These are phyloP conservation scores for Heliopora coerulea DNA, from an alignment of 92 coral and sea anemone species.

Conservation along the genomic window DNA sequence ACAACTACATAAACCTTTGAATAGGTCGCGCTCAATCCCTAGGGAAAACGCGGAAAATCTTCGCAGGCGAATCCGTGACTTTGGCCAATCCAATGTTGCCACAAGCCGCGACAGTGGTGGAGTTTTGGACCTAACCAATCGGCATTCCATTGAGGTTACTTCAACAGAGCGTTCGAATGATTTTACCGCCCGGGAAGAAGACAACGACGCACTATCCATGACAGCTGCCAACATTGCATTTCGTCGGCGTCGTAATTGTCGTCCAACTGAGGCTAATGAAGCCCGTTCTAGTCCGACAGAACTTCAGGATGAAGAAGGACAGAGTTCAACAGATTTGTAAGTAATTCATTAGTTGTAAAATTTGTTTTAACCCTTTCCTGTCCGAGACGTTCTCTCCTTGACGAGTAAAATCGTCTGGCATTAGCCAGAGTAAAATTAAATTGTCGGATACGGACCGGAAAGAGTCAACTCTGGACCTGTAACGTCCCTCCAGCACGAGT, in stretches of 20 bases:
- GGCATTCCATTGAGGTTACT: conserved; percentile 30
- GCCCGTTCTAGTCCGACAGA: conserved; percentile 36
- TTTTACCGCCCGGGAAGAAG: conserved; percentile 1
- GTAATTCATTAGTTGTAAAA: neutral
- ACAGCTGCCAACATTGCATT: neutral
- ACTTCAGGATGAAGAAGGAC: conserved; percentile 10
- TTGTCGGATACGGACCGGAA: too few species aligned
- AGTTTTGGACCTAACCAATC: conserved; percentile 5
- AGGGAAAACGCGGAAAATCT: conserved; percentile 30
- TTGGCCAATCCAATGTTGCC: conserved; percentile 6
- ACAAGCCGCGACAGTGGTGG: neutral
- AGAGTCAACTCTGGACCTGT: too few species aligned
- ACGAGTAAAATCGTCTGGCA: too few species aligned
- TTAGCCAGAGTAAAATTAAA: too few species aligned
- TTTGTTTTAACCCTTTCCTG: too few species aligned
- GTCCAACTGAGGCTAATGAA: conserved; percentile 2
- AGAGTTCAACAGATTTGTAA: conserved; percentile 18
- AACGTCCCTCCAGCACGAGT: too few species aligned
- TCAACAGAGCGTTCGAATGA: conserved; percentile 12
- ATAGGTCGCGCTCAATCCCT: conserved; percentile 39
- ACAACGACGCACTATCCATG: neutral
- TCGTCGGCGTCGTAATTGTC: conserved; percentile 4
- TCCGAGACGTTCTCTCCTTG: too few species aligned
- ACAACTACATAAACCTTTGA: conserved; percentile 17
- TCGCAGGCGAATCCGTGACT: conserved; percentile 37